Evolutionary conservation across 2,797 vertebrate species (phyloP).

Genomic region (Pelochelys cantorii): DNA sequence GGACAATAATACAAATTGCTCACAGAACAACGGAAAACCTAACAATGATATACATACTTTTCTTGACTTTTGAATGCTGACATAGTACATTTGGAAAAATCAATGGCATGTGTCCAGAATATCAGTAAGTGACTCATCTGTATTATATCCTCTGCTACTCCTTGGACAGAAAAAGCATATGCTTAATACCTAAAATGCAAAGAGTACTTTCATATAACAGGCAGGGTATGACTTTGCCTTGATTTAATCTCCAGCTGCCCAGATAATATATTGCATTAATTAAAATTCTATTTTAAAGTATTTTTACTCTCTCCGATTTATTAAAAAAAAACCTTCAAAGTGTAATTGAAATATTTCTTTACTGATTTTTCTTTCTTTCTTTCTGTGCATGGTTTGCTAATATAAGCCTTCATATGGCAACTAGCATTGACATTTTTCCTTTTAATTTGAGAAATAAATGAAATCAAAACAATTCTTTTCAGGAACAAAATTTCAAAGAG

Average conservation of each 20-base stretch:
- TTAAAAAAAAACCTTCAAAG: not conserved
- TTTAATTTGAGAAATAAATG: not conserved
- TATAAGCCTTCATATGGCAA: not conserved
- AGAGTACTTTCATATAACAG: constrained; percentile 16
- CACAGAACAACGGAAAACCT: not conserved
- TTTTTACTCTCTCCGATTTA: not conserved
- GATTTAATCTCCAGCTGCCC: constrained; percentile 8
- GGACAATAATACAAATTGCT: not conserved
- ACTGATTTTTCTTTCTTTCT: not conserved
- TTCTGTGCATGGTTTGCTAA: not conserved
- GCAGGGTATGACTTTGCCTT: not conserved
- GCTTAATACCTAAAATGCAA: not conserved
- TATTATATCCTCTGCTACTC: constrained; percentile 16
- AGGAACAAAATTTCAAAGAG: not conserved
- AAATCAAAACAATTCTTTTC: not conserved
- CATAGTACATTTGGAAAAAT: constrained; percentile 35
- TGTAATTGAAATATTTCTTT: not conserved
- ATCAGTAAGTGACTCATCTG: constrained; percentile 36
- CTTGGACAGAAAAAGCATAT: constrained; percentile 30
- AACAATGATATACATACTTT: constrained; percentile 1
- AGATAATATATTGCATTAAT: not conserved
- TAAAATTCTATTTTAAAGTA: constrained; percentile 14
- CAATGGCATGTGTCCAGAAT: constrained; percentile 29
- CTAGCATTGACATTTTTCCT: not conserved
- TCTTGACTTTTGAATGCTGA: not conserved